Base-by-base conservation (phyloP, 2,797 vertebrate species). In the Phoxinus dragarum region DNA sequence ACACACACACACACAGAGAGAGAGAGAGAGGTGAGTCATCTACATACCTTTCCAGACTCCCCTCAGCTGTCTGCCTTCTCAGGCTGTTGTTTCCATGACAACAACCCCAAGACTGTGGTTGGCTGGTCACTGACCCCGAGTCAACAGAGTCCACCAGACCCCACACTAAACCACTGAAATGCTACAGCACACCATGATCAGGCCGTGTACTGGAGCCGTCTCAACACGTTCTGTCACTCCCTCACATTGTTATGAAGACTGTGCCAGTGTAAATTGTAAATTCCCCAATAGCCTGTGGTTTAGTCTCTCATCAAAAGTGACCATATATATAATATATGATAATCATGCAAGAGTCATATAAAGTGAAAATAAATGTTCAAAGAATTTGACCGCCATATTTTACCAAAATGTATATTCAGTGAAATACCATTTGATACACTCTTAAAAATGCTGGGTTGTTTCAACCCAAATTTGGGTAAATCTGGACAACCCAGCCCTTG, bases 1-100 rank as follows among this genome's bases (percentile, higher is more conserved):
- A 64, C 68, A 61, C 56, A 38, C 27, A 78, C 67, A 67, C 75
- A 73, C 75, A 76, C n/a, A n/a, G n/a, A n/a, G n/a, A n/a, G n/a
- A n/a, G n/a, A n/a, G n/a, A n/a, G 47, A 69, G 83, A 74, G 81
- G 68, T 88, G 84, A 89, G 69, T 89, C 82, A 90, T 82, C 52
- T 61, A 73, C 77, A 87, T 88, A 90, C 88, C 88, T 90, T 88
- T 79, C 71, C 69, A 86, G 74, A 71, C 79, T 86, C 68, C 81
- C 61, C 73, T 56, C 67, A 78, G 47, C 66, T 80, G 86, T 84
- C 81, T 79, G 84, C 81, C 78, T 89, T 38, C 38, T 68, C 69
- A 52, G 74, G 44, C 85, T 77, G 79, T 56, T 67, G 88, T 90
- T 90, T 88, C 89, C 81, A 90, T 90, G 86, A 54, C 81, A 80